phyloP scores from a whole-genome alignment of 2,113 vertebrate species.

The Tauraco erythrolophus region DNA sequence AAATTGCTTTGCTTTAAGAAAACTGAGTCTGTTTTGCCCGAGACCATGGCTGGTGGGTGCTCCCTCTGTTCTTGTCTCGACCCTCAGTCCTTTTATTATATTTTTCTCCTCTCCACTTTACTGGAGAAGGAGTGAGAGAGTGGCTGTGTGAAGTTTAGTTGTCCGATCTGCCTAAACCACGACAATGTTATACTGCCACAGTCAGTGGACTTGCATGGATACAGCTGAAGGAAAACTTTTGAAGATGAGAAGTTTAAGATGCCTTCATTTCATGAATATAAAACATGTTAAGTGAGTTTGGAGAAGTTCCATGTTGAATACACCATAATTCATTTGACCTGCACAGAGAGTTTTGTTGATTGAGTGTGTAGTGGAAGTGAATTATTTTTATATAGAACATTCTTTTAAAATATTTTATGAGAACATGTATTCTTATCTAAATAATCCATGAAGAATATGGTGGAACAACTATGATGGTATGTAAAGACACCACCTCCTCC shows the following conservation, averaged over 20 bases:
- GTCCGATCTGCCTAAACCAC: no score
- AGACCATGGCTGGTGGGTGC: no score
- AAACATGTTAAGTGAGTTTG: background rate
- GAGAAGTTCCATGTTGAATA: background rate
- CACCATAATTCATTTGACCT: background rate
- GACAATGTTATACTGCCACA: rapidly evolving
- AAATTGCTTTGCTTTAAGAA: no score
- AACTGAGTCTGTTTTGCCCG: no score
- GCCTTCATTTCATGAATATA: background rate
- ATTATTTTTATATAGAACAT: background rate
- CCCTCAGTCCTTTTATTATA: no score
- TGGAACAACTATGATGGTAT: background rate
- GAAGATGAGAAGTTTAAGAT: background rate
- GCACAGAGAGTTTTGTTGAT: background rate
- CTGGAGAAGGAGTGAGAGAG: no score
- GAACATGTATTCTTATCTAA: background rate
- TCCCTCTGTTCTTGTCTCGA: no score
- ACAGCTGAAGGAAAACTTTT: background rate
- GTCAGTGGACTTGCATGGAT: background rate
- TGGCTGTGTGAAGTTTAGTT: no score
- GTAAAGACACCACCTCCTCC: rapidly evolving
- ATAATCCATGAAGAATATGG: background rate
- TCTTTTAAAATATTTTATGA: background rate
- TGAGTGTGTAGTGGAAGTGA: background rate
- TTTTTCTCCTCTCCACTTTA: no score